These are phyloP conservation scores for Macrophya annulata DNA, from an alignment of 2,888 invertebrate species.

Conservation along the genomic window DNA sequence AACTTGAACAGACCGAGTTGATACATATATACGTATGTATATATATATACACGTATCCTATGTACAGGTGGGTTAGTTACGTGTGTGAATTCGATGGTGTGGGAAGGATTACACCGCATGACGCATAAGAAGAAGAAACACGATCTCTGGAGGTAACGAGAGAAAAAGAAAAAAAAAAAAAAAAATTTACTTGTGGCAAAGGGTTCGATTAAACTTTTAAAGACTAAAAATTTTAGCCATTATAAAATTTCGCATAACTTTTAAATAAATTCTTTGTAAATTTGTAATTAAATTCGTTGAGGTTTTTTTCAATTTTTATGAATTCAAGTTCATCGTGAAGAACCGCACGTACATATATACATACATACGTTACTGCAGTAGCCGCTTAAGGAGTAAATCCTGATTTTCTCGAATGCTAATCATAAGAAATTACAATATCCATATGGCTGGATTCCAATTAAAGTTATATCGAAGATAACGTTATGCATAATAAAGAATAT, in stretches of 20 bases:
- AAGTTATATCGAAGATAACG: constrained; percentile 11
- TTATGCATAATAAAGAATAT: background rate
- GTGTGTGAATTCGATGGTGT: constrained; percentile 12
- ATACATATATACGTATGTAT: constrained; percentile 12
- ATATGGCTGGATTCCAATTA: constrained; percentile 34
- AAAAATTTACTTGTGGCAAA: background rate
- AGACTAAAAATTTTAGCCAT: background rate
- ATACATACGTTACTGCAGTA: background rate
- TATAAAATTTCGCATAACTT: background rate
- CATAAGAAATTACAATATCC: constrained; percentile 38
- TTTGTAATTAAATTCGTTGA: background rate
- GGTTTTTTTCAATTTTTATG: background rate
- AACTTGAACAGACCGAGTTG: constrained; percentile 41
- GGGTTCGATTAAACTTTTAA: background rate
- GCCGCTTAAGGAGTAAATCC: background rate
- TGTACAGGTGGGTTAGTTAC: background rate
- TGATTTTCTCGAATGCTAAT: constrained; percentile 14
- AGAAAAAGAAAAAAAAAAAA: background rate
- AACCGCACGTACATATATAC: no score
- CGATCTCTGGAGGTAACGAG: constrained; percentile 31
- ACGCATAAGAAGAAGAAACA: constrained; percentile 48
- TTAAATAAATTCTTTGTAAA: background rate
- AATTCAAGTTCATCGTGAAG: constrained; percentile 6
- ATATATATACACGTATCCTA: background rate
- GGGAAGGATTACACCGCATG: constrained; percentile 48